phyloP scores from a whole-genome alignment of 1,140 invertebrate genomes.

The Nomia melanderi region DNA sequence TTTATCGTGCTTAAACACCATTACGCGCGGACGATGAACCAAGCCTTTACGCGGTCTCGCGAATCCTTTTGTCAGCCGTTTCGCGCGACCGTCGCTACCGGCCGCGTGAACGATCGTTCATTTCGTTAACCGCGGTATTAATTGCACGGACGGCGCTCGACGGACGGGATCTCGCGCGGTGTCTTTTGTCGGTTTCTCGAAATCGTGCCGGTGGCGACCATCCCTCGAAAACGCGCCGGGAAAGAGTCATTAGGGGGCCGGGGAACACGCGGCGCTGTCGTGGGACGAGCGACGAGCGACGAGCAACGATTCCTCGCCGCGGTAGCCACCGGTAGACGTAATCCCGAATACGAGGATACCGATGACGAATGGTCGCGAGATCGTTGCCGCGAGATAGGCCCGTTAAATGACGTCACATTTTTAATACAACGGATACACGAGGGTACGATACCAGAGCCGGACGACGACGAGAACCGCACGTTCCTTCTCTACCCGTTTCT shows the following conservation, averaged over 20 bases:
- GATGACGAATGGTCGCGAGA: conserved; percentile 71
- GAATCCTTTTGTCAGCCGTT: background rate
- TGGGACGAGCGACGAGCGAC: conserved; percentile 34
- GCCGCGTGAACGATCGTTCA: background rate
- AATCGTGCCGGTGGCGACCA: too few species aligned
- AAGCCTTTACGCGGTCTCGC: background rate
- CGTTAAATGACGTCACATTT: conserved; percentile 73
- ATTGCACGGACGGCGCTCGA: too few species aligned
- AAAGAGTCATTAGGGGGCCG: conserved; percentile 48
- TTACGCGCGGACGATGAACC: conserved; percentile 5
- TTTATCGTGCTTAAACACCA: conserved; percentile 33
- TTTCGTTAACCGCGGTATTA: too few species aligned
- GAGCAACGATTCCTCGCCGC: conserved; percentile 36
- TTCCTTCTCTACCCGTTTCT: conserved; percentile 1
- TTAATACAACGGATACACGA: conserved; percentile 64
- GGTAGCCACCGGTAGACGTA: conserved; percentile 45
- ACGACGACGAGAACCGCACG: conserved; percentile 50
- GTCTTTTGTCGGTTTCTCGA: too few species aligned
- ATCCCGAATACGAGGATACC: conserved; percentile 65
- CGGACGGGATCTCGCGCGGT: too few species aligned
- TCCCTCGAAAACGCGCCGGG: too few species aligned
- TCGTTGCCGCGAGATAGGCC: conserved; percentile 61
- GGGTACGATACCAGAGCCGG: conserved; percentile 45
- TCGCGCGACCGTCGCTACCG: background rate
- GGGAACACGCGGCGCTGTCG: conserved; percentile 26